Percentiles rank a stretch among this genome's conserved stretches.
Evolutionary conservation across 2,113 vertebrate species (phyloP).

Genomic region (Neotragus moschatus): DNA sequence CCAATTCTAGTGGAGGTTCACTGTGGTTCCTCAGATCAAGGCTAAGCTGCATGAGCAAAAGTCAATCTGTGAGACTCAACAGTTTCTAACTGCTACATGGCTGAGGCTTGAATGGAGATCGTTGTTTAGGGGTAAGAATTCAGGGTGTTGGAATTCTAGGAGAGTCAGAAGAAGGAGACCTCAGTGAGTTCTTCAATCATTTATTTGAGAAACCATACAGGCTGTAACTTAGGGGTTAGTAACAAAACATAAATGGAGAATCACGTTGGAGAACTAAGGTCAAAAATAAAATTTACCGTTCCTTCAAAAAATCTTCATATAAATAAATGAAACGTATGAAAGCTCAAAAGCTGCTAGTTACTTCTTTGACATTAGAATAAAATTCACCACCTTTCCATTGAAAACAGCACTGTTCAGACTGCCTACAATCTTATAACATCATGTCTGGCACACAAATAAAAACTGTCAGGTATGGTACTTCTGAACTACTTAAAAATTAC

Average conservation of each 20-base stretch:
- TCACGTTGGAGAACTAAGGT: neutral
- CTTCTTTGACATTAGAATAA: neutral
- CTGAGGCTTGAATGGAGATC: neutral
- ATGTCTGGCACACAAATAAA: neutral
- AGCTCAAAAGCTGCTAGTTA: neutral
- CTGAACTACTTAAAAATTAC: neutral
- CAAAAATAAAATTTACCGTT: neutral
- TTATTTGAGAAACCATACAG: neutral
- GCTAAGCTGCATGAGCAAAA: neutral
- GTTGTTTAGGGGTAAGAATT: neutral
- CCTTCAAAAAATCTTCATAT: neutral
- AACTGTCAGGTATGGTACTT: neutral
- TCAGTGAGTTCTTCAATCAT: neutral
- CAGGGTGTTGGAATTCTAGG: neutral
- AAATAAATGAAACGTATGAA: neutral
- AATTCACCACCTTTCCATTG: neutral
- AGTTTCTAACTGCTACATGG: neutral
- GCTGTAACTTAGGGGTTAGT: neutral
- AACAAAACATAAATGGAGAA: neutral
- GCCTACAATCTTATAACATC: neutral
- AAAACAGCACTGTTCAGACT: neutral
- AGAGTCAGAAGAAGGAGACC: neutral
- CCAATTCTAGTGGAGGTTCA: neutral
- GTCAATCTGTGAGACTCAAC: neutral
- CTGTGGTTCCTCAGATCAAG: neutral